Conservation (phyloP, 2,113 vertebrate genomes). For the Andinoacara biseriatus region DNA sequence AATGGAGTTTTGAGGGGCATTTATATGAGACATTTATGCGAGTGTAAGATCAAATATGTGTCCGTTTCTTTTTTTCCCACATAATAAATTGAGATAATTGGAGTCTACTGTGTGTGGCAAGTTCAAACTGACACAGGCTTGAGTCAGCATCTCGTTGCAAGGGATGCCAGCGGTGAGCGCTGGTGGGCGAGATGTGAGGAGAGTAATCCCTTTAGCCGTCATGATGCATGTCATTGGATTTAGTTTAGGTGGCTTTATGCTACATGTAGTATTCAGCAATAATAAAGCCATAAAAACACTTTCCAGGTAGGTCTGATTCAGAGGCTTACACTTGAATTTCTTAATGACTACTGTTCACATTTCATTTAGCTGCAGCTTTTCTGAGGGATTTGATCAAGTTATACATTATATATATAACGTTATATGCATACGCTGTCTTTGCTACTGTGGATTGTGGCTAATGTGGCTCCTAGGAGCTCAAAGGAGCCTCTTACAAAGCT, state of each 20-base stretch:
- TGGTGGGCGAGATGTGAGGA: slow-evolving; percentile 41
- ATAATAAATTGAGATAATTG: slow-evolving; percentile 20
- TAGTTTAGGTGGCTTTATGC: slow-evolving; percentile 54
- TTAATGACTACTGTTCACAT: slow-evolving; percentile 32
- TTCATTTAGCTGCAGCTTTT: slow-evolving; percentile 25
- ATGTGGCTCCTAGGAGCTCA: background rate
- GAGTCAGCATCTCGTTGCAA: slow-evolving; percentile 35
- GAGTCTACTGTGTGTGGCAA: slow-evolving; percentile 24
- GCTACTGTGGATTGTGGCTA: background rate
- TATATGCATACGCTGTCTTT: background rate
- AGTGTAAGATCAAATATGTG: background rate
- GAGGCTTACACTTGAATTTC: slow-evolving; percentile 14
- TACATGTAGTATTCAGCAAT: slow-evolving; percentile 30
- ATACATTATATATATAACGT: too few relatives aligned
- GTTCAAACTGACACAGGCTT: slow-evolving; percentile 22
- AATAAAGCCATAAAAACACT: slow-evolving; percentile 41
- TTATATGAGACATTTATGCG: background rate
- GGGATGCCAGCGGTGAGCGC: slow-evolving; percentile 13
- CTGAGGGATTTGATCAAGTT: slow-evolving; percentile 1
- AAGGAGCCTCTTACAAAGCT: background rate
- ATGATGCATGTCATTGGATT: slow-evolving; percentile 53
- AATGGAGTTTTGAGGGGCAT: background rate
- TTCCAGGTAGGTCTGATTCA: slow-evolving; percentile 43
- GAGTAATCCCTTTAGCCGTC: slow-evolving; percentile 60
- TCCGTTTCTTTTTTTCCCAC: background rate